Percentiles rank a stretch among this genome's conserved stretches.
Conservation (phyloP, 2,888 invertebrate species). For the Cheilosia pagana region DNA sequence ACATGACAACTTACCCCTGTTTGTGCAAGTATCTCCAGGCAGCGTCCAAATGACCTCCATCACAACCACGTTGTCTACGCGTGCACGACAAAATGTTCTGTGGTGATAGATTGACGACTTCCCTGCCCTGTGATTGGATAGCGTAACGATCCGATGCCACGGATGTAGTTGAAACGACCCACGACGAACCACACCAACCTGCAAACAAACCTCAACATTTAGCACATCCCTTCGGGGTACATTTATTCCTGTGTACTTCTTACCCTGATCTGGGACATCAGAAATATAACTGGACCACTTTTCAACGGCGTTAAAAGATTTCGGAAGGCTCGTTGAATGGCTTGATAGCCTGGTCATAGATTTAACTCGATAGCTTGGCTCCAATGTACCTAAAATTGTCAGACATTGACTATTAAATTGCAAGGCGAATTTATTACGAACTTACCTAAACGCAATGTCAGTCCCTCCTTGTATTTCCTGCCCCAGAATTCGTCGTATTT, state of each 20-base stretch:
- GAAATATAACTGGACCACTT: conserved; percentile 91
- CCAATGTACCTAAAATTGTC: conserved; percentile 79
- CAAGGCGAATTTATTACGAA: neutral
- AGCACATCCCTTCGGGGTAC: neutral
- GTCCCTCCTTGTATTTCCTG: conserved; percentile 91
- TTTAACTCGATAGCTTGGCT: conserved; percentile 82
- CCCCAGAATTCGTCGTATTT: conserved; percentile 95
- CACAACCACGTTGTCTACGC: conserved; percentile 91
- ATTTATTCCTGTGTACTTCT: conserved; percentile 79
- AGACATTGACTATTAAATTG: neutral
- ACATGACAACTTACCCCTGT: conserved; percentile 86
- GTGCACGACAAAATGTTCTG: conserved; percentile 96
- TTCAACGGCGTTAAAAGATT: conserved; percentile 89
- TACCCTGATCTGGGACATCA: conserved; percentile 88
- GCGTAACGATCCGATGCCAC: conserved; percentile 92
- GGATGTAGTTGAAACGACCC: conserved; percentile 94
- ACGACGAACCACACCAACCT: conserved; percentile 93
- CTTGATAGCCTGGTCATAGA: conserved; percentile 81
- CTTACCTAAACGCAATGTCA: conserved; percentile 89
- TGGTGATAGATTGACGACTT: conserved; percentile 89
- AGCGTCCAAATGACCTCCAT: conserved; percentile 94
- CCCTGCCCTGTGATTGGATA: conserved; percentile 92
- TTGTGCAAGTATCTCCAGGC: conserved; percentile 95
- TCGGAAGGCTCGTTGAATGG: conserved; percentile 85
- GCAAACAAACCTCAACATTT: neutral